A percentile compares a stretch with the other conserved stretches of the same genome.
Evolutionary conservation across 2,797 vertebrate genomes (phyloP).

Genomic region (Poeciliopsis presidionis): DNA sequence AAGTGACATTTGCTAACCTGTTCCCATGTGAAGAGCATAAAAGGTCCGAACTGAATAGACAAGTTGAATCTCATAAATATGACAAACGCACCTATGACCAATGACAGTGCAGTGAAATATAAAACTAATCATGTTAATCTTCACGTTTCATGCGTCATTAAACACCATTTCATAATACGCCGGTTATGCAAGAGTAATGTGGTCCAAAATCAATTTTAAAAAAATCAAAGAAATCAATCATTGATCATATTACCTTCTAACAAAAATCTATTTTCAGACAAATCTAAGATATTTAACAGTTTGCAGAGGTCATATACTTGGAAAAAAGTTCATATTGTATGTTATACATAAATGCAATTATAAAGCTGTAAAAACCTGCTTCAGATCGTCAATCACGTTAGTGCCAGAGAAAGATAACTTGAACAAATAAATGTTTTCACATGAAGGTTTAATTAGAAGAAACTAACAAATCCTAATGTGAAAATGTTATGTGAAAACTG

Average conservation of each 20-base stretch:
- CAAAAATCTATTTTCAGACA: conserved; percentile 37
- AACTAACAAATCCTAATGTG: background rate
- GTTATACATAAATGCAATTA: background rate
- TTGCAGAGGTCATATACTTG: background rate
- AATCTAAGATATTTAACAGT: conserved; percentile 9
- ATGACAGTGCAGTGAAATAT: conserved; percentile 63
- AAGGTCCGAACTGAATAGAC: conserved; percentile 77
- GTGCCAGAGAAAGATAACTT: background rate
- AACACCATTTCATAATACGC: conserved; percentile 63
- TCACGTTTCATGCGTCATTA: conserved; percentile 79
- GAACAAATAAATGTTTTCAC: background rate
- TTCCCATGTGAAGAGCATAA: conserved; percentile 73
- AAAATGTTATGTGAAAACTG: background rate
- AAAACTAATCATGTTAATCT: conserved; percentile 75
- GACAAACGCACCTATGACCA: conserved; percentile 70
- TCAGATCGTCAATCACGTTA: background rate
- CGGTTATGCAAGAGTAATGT: conserved; percentile 67
- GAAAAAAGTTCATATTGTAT: background rate
- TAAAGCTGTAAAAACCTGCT: background rate
- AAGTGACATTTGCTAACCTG: conserved; percentile 78
- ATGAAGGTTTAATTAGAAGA: background rate
- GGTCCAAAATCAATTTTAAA: conserved; percentile 48
- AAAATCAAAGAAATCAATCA: conserved; percentile 39
- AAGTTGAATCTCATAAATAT: conserved; percentile 75
- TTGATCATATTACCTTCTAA: conserved; percentile 49